Evolutionary conservation across 2,797 vertebrate genomes (phyloP).

Genomic region (Rousettus madagascariensis): DNA sequence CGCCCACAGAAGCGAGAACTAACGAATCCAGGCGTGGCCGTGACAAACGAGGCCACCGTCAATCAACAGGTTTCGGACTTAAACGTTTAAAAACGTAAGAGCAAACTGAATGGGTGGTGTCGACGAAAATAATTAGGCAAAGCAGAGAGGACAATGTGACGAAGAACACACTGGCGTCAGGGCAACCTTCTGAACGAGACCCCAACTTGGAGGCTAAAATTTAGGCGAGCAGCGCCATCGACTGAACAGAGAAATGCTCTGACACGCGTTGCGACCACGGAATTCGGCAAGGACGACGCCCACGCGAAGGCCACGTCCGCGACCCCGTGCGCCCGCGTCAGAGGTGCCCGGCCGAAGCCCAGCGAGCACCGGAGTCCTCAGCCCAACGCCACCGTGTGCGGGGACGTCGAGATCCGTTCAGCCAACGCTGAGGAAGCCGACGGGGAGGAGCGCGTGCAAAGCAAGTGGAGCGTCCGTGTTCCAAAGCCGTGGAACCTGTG

Average conservation of each 20-base stretch:
- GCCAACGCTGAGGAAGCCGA: too few species aligned
- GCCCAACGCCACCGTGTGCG: too few species aligned
- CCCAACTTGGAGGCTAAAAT: background rate
- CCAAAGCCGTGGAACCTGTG: background rate
- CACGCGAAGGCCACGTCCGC: background rate
- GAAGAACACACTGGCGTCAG: background rate
- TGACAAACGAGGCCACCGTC: background rate
- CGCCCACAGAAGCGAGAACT: background rate
- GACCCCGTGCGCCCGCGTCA: too few species aligned
- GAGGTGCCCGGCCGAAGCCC: background rate
- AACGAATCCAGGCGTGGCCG: background rate
- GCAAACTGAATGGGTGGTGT: background rate
- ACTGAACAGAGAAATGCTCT: background rate
- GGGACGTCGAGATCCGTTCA: fast-evolving
- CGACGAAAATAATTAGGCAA: background rate
- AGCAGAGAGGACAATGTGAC: background rate
- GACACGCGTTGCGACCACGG: background rate
- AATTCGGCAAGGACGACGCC: background rate
- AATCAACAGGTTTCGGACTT: background rate
- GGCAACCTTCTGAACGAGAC: background rate
- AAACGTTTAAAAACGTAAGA: background rate
- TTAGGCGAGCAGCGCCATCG: background rate
- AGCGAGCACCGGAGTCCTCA: too few species aligned
- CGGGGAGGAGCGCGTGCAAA: background rate
- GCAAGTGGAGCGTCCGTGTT: background rate